Percentiles rank a stretch among this genome's conserved stretches.
Evolutionary conservation across 2,888 invertebrate genomes (phyloP).

Genomic region (Hypselothyrea guttata): DNA sequence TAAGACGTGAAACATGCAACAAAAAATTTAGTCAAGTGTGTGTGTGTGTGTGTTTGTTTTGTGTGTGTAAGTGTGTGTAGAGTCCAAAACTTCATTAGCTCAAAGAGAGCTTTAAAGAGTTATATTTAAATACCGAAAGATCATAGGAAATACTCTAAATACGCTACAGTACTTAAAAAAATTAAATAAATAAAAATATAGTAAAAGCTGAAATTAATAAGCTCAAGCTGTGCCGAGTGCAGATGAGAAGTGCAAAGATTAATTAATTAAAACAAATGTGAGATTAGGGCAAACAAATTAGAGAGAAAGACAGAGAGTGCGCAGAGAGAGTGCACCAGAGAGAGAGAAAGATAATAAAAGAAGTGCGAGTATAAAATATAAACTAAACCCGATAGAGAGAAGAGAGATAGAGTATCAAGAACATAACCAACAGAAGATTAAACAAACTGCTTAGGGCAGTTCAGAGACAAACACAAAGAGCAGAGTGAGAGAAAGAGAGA

Average conservation of each 20-base stretch:
- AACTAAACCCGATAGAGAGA: constrained; percentile 4
- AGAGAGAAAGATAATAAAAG: constrained; percentile 7
- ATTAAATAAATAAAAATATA: constrained; percentile 27
- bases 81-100: neutral
- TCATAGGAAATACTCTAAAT: constrained; percentile 10
- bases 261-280: constrained; percentile 46
- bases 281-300: constrained; percentile 52
- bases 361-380: constrained; percentile 25
- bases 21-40: constrained; percentile 4
- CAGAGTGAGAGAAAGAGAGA: constrained; percentile 12
- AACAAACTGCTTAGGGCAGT: constrained; percentile 13
- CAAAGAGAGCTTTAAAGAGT: constrained; percentile 28
- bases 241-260: constrained; percentile 29
- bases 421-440: constrained; percentile 21
- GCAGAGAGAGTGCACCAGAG: constrained; percentile 21
- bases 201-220: constrained; percentile 53
- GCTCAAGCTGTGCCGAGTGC: constrained; percentile 35
- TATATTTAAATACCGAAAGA: constrained; percentile 15
- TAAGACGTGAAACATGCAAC: constrained; percentile 13
- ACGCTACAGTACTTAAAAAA: constrained; percentile 33
- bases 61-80: constrained; percentile 1
- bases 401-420: too few relatives aligned
- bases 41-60: neutral
- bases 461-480: neutral
- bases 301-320: constrained; percentile 22